These are phyloP conservation scores for Gymnopithys bicolor DNA, from an alignment of 2,797 vertebrate species.

Conservation along the genomic window DNA sequence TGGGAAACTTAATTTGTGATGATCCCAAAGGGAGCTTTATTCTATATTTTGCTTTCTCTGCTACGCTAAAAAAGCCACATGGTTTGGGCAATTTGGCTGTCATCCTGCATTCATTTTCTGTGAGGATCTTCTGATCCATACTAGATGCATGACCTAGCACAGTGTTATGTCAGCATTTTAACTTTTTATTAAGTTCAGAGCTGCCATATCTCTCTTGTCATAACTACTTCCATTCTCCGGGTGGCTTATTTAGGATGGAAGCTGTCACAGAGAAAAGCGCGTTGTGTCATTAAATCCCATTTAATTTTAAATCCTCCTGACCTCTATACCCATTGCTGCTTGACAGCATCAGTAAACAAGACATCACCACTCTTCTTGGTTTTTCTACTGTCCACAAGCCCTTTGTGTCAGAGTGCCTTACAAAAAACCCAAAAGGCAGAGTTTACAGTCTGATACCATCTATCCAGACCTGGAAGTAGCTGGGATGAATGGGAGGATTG, in stretches of 20 bases:
- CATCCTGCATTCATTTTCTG: neutral
- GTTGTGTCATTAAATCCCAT: neutral
- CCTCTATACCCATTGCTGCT: neutral
- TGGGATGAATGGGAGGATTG: neutral
- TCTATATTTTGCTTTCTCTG: neutral
- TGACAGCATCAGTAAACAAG: neutral
- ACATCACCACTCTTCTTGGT: neutral
- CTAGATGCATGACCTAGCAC: neutral
- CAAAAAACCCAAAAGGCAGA: neutral
- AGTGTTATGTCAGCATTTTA: neutral
- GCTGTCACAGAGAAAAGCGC: neutral
- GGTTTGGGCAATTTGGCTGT: neutral
- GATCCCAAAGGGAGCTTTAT: neutral
- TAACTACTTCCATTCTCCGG: neutral
- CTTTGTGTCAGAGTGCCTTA: neutral
- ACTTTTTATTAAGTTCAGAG: conserved; percentile 12
- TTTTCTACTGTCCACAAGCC: neutral
- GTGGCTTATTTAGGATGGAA: neutral
- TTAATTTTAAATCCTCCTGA: neutral
- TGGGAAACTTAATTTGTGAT: conserved; percentile 28
- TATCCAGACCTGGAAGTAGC: neutral
- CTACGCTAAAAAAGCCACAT: neutral
- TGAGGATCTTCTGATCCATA: neutral
- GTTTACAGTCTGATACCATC: neutral
- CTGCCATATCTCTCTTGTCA: neutral